These are phyloP conservation scores for Bathybates hornii DNA, from an alignment of 2,113 vertebrate species.

Conservation along the genomic window DNA sequence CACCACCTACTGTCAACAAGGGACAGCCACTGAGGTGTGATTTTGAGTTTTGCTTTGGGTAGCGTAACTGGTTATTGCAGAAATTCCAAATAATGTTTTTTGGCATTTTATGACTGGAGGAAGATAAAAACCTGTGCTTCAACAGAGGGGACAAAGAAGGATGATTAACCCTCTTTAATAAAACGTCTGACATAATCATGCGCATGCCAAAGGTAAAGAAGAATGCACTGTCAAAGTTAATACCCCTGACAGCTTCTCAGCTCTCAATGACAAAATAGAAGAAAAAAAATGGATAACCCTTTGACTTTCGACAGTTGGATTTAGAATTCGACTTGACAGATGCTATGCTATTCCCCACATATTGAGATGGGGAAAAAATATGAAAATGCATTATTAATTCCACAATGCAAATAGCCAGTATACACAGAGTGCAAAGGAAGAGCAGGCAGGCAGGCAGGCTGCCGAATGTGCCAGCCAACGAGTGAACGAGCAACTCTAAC, in stretches of 20 bases:
- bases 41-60: background rate
- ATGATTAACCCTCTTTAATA: constrained; percentile 47
- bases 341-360: constrained; percentile 34
- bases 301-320: constrained; percentile 56
- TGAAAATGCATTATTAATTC: constrained; percentile 67
- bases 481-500: constrained; percentile 59
- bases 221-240: constrained; percentile 39
- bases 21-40: background rate
- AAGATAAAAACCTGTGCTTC: background rate
- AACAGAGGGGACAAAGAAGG: constrained; percentile 25
- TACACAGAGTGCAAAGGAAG: constrained; percentile 26
- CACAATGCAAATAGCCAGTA: constrained; percentile 49
- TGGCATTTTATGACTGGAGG: background rate
- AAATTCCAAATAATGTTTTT: background rate
- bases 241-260: constrained; percentile 39
- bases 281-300: constrained; percentile 39
- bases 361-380: constrained; percentile 20
- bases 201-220: constrained; percentile 13
- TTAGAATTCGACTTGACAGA: constrained; percentile 62
- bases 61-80: background rate
- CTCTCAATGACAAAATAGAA: constrained; percentile 33
- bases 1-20: background rate
- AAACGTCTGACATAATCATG: constrained; percentile 40
- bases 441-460: constrained; percentile 12
- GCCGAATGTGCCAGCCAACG: constrained; percentile 27